phyloP scores from a whole-genome alignment of 2,888 invertebrate genomes.

The Elgonia sp. region DNA sequence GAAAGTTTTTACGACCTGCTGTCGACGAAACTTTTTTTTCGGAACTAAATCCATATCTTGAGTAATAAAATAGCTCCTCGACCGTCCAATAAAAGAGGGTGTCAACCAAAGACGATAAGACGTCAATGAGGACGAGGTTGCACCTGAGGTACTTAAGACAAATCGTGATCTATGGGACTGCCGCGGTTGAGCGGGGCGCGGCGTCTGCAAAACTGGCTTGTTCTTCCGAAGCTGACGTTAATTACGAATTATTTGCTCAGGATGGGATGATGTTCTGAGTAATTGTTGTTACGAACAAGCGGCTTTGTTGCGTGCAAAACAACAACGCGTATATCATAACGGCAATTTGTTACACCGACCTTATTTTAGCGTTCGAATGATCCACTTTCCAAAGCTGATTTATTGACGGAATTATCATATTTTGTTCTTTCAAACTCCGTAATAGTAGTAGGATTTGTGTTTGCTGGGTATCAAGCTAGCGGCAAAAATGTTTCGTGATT shows the following conservation, averaged over 20 bases:
- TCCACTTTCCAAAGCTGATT: conserved; percentile 58
- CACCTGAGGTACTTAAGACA: conserved; percentile 69
- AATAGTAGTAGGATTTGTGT: background rate
- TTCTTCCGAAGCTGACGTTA: conserved; percentile 66
- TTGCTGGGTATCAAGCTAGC: background rate
- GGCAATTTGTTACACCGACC: conserved; percentile 61
- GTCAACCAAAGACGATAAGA: conserved; percentile 64
- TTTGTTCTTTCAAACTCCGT: conserved; percentile 32
- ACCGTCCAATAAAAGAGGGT: conserved; percentile 51
- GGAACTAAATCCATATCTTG: conserved; percentile 21
- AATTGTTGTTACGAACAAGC: conserved; percentile 67
- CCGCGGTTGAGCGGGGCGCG: conserved; percentile 29
- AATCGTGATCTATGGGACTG: conserved; percentile 68
- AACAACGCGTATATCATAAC: conserved; percentile 60
- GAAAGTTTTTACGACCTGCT: conserved; percentile 19
- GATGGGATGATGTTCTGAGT: conserved; percentile 57
- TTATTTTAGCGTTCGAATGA: conserved; percentile 53
- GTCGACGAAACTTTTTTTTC: conserved; percentile 12
- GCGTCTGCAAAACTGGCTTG: conserved; percentile 48
- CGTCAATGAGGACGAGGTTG: conserved; percentile 65
- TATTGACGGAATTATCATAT: conserved; percentile 58
- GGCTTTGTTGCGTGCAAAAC: conserved; percentile 69
- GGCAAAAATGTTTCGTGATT: background rate
- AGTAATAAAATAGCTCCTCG: conserved; percentile 47
- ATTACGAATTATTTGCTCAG: conserved; percentile 74